phyloP scores from a whole-genome alignment of 2,797 vertebrate genomes.

The Sebastes reedi region DNA sequence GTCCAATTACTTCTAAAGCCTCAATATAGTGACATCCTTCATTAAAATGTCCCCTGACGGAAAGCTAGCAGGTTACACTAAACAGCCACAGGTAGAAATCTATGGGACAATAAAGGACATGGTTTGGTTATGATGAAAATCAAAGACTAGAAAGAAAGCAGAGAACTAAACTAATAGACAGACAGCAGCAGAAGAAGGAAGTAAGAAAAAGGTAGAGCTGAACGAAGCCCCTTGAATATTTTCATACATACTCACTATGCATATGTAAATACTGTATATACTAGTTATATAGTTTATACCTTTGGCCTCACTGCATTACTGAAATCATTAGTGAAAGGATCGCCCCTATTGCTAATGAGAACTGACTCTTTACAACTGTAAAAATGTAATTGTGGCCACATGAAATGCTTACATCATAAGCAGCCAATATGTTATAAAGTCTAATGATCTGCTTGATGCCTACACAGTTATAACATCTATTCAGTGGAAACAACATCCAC shows the following conservation, averaged over 20 bases:
- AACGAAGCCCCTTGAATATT: neutral
- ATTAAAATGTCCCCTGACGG: constrained; percentile 38
- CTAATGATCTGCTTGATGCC: neutral
- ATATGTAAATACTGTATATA: neutral
- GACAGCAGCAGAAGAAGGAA: constrained; percentile 55
- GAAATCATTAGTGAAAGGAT: neutral
- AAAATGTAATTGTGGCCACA: neutral
- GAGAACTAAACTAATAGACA: constrained; percentile 32
- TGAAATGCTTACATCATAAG: neutral
- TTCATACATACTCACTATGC: neutral
- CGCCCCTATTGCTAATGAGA: neutral
- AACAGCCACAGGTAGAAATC: constrained; percentile 12
- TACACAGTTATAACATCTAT: neutral
- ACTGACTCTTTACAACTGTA: neutral
- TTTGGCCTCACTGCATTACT: constrained; percentile 1
- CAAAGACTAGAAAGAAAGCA: constrained; percentile 38
- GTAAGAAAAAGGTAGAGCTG: constrained; percentile 11
- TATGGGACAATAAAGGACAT: constrained; percentile 52
- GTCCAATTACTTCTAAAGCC: neutral
- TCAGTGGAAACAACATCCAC: constrained; percentile 1
- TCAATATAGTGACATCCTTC: constrained; percentile 27
- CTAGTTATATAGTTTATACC: neutral
- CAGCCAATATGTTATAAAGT: neutral
- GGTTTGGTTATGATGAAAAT: constrained; percentile 37
- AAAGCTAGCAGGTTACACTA: constrained; percentile 13